Evolutionary conservation across 2,797 vertebrate species (phyloP).

Genomic region (Pangasius mekongensis): DNA sequence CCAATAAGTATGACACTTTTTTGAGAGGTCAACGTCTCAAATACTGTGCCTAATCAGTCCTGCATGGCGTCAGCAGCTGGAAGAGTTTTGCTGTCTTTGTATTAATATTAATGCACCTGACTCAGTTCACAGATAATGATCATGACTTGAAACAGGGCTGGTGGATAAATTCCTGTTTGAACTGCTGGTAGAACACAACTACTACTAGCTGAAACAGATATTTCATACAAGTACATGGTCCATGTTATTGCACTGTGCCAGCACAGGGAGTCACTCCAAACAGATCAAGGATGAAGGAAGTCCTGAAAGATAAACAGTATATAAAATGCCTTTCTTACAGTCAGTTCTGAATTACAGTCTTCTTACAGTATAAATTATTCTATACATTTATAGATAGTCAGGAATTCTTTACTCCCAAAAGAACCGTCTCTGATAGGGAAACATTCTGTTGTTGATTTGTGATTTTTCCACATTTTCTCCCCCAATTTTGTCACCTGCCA

Average conservation of each 20-base stretch:
- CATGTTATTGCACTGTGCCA: constrained; percentile 17
- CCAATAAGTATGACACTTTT: neutral
- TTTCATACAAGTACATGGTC: neutral
- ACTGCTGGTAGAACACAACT: neutral
- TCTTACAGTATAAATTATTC: neutral
- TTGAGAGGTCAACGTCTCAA: neutral
- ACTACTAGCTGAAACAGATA: neutral
- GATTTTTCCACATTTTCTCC: neutral
- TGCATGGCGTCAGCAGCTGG: neutral
- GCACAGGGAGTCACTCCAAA: constrained; percentile 28
- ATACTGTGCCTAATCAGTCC: neutral
- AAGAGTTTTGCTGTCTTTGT: neutral
- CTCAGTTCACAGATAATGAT: neutral
- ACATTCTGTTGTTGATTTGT: neutral
- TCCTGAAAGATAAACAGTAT: constrained; percentile 32
- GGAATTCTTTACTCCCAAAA: neutral
- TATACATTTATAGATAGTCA: neutral
- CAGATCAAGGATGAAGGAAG: constrained; percentile 10
- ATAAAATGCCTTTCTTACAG: neutral
- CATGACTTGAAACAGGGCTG: neutral
- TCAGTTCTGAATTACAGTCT: neutral
- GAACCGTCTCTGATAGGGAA: neutral
- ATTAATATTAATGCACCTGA: constrained; percentile 9
- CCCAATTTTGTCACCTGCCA: neutral
- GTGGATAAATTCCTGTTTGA: neutral